Percentiles rank a stretch among this genome's conserved stretches.
phyloP scores from a whole-genome alignment of 2,888 invertebrate genomes.

The Mesorhabditis belari region DNA sequence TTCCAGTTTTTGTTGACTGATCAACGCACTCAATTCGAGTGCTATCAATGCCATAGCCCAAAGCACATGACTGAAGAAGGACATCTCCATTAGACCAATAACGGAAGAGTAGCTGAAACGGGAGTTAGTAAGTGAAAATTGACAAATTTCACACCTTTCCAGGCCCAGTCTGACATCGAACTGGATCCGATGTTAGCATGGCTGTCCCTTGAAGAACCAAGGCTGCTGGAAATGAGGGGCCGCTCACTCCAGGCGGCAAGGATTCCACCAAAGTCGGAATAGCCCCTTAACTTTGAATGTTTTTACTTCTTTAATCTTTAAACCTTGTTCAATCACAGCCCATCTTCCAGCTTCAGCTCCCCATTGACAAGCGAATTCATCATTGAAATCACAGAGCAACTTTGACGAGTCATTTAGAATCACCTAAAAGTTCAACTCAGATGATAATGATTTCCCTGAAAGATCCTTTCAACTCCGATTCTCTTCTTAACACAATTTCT shows the following conservation, averaged over 20 bases:
- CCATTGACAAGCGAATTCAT: conserved; percentile 48
- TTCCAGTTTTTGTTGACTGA: conserved; percentile 9
- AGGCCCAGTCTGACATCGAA: conserved; percentile 44
- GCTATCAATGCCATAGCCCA: conserved; percentile 33
- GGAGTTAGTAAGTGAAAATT: not conserved
- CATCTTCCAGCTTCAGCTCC: conserved; percentile 47
- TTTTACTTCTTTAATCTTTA: no score
- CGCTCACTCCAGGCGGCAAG: conserved; percentile 16
- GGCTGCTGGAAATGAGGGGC: conserved; percentile 46
- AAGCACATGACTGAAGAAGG: conserved; percentile 44
- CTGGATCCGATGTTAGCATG: conserved; percentile 45
- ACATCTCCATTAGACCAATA: conserved; percentile 50
- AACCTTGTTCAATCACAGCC: conserved; percentile 47
- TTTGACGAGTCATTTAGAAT: conserved; percentile 37
- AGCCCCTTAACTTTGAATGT: no score
- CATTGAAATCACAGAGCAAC: conserved; percentile 45
- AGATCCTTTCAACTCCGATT: no score
- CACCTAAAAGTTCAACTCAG: conserved; percentile 15
- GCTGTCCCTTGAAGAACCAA: conserved; percentile 47
- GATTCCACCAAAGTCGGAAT: conserved; percentile 45
- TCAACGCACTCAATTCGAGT: conserved; percentile 25
- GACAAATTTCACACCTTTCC: conserved; percentile 32
- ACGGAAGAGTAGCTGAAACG: conserved; percentile 40
- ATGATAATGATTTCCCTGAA: no score
- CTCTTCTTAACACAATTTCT: not conserved